Conservation (phyloP, 2,113 vertebrate genomes). For the Entelurus aequoreus region DNA sequence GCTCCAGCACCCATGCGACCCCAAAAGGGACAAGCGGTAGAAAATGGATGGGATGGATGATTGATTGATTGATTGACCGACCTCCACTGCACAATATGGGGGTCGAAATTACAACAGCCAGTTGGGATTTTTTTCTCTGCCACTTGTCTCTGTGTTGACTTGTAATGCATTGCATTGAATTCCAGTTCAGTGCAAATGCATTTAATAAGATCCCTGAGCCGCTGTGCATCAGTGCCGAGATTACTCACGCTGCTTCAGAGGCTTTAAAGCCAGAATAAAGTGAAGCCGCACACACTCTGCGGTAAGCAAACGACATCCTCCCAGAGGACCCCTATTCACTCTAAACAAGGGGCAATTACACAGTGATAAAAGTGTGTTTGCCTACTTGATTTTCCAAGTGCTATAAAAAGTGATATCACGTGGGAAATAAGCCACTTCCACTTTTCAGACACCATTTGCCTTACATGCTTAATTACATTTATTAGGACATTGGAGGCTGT, state of each 20-base stretch:
- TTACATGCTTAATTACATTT: not conserved
- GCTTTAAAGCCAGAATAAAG: slow-evolving; percentile 15
- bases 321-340: slow-evolving; percentile 9
- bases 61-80: too few relatives aligned
- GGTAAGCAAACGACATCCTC: slow-evolving; percentile 31
- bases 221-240: not conserved
- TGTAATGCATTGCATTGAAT: not conserved
- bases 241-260: not conserved
- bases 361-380: slow-evolving; percentile 3
- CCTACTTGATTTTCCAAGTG: slow-evolving; percentile 9
- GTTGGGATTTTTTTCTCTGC: too few relatives aligned
- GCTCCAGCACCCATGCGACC: too few relatives aligned
- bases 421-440: slow-evolving; percentile 9
- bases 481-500: not conserved
- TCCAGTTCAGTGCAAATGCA: not conserved
- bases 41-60: too few relatives aligned
- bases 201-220: not conserved
- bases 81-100: too few relatives aligned
- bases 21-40: too few relatives aligned
- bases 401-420: not conserved
- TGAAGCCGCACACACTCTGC: slow-evolving; percentile 18
- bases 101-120: too few relatives aligned
- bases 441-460: not conserved
- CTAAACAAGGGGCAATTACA: slow-evolving; percentile 21
- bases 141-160: too few relatives aligned